Percentiles rank a stretch among this genome's conserved stretches.
These are phyloP conservation scores for Trigoniulus corallinus DNA, from an alignment of 1,140 invertebrate genomes.

Conservation along the genomic window DNA sequence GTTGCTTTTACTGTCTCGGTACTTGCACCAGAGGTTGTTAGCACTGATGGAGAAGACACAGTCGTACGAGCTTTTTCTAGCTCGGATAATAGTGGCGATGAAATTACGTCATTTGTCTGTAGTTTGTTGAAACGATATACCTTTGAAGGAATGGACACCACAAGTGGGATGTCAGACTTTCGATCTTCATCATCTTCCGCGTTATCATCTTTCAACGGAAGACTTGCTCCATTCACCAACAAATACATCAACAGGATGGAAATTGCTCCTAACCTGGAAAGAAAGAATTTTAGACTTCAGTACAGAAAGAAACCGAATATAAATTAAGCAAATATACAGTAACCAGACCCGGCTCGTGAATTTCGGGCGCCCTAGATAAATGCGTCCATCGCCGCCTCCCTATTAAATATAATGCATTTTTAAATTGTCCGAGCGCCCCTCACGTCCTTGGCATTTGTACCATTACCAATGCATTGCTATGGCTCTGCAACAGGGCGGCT, in stretches of 20 bases:
- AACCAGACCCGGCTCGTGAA: no score
- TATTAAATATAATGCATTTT: no score
- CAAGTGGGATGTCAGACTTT: background rate
- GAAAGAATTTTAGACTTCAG: no score
- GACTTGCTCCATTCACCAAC: background rate
- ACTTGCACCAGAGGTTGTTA: background rate
- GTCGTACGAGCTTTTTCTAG: background rate
- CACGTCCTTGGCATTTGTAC: no score
- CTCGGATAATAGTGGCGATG: background rate
- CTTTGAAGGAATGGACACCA: background rate
- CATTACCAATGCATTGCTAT: no score
- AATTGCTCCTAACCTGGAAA: no score
- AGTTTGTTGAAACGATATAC: background rate
- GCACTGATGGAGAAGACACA: background rate
- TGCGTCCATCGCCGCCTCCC: no score
- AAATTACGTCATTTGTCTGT: background rate
- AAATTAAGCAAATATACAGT: no score
- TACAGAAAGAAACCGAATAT: no score
- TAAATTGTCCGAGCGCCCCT: no score
- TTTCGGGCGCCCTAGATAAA: no score
- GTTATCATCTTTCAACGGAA: background rate
- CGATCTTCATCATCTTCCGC: background rate
- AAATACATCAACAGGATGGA: background rate
- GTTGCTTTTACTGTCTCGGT: background rate
- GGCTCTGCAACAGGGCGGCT: no score